These are phyloP conservation scores for Myotis davidii DNA, from an alignment of 2,113 vertebrate genomes.

Conservation along the genomic window DNA sequence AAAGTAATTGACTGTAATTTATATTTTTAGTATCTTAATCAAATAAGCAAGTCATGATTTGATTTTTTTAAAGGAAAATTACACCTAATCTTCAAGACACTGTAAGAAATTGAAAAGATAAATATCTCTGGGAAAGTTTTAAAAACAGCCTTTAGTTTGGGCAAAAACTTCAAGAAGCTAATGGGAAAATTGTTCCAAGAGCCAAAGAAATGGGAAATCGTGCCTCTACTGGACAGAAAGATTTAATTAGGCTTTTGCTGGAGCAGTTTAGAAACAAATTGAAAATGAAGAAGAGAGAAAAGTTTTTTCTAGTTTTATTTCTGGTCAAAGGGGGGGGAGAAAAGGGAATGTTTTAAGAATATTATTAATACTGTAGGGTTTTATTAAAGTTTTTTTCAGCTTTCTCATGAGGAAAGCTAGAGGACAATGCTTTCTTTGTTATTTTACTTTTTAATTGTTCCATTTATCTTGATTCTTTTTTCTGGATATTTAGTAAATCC, in stretches of 20 bases:
- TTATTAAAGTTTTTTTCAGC: slow-evolving; percentile 7
- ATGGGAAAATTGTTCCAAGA: not conserved
- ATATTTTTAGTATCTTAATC: not conserved
- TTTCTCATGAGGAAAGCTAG: not conserved
- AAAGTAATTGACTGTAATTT: not conserved
- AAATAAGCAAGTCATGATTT: not conserved
- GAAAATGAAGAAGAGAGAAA: not conserved
- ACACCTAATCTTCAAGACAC: not conserved
- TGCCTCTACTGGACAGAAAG: not conserved
- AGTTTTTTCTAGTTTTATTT: not conserved
- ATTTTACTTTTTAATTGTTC: not conserved
- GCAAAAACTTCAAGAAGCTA: not conserved
- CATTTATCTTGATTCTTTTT: not conserved
- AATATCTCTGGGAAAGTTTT: not conserved
- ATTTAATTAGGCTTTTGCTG: not conserved
- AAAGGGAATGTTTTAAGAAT: not conserved
- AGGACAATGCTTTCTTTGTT: not conserved
- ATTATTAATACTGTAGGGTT: not conserved
- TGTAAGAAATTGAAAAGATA: not conserved
- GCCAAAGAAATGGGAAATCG: not conserved
- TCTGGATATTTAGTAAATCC: not conserved
- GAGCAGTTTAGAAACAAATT: not conserved
- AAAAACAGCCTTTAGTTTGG: not conserved
- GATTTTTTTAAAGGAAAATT: not conserved
- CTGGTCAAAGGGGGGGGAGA: not conserved